These are phyloP conservation scores for Hippocampus zosterae DNA, from an alignment of 2,113 vertebrate species.

Conservation along the genomic window DNA sequence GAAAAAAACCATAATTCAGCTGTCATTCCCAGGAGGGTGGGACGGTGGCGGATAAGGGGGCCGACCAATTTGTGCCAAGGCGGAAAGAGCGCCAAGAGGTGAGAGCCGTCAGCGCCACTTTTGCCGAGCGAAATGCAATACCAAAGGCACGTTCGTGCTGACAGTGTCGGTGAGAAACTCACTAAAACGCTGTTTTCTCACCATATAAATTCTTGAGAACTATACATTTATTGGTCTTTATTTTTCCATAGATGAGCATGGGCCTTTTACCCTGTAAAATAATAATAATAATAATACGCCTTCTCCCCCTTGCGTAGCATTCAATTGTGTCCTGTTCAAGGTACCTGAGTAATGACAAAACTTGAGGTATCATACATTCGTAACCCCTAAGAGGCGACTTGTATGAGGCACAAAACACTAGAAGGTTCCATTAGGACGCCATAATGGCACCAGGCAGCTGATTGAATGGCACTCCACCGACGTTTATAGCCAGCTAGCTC, in stretches of 20 bases:
- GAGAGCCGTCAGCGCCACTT: conserved; percentile 8
- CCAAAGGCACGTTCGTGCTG: conserved; percentile 6
- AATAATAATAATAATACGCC: not conserved
- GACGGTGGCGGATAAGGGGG: conserved; percentile 3
- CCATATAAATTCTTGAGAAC: no score
- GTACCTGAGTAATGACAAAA: not conserved
- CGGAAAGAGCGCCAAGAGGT: conserved; percentile 18
- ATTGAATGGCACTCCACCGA: not conserved
- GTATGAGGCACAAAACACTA: not conserved
- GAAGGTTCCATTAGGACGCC: not conserved
- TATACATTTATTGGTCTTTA: no score
- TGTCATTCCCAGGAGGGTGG: conserved; percentile 32
- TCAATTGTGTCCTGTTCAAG: not conserved
- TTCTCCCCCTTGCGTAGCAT: not conserved
- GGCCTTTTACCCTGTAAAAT: no score
- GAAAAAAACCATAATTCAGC: conserved; percentile 49
- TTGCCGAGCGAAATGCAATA: conserved; percentile 10
- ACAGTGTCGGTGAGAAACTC: not conserved
- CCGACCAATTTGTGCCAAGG: conserved; percentile 24
- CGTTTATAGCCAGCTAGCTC: not conserved
- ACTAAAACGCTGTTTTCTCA: not conserved
- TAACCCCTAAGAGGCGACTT: not conserved
- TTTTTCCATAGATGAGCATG: no score
- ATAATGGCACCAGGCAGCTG: not conserved
- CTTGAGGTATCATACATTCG: not conserved